These are phyloP conservation scores for Drosophila falleni DNA, from an alignment of 2,888 invertebrate species.

Conservation along the genomic window DNA sequence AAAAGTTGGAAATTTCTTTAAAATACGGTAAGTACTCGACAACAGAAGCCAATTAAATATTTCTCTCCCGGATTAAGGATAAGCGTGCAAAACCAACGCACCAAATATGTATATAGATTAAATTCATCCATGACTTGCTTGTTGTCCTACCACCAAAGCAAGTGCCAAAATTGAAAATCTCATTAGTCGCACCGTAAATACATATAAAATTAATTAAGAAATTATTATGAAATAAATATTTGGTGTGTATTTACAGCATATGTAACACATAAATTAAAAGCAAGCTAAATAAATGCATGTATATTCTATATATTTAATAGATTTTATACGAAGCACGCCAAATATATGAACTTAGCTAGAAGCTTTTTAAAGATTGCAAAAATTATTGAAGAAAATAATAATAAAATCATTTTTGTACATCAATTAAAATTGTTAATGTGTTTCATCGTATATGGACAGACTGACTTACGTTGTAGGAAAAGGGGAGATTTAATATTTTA, in stretches of 20 bases:
- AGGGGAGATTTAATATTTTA: conserved; percentile 4
- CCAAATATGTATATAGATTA: conserved; percentile 12
- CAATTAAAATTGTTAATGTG: conserved; percentile 28
- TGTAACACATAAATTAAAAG: conserved; percentile 59
- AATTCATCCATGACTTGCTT: conserved; percentile 72
- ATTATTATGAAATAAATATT: conserved; percentile 48
- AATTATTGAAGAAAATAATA: conserved; percentile 41
- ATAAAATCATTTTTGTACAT: conserved; percentile 34
- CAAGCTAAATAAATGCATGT: conserved; percentile 53
- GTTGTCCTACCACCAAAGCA: conserved; percentile 51
- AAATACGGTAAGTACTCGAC: conserved; percentile 25
- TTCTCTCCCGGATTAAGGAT: conserved; percentile 14
- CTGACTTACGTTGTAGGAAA: conserved; percentile 42
- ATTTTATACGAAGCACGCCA: conserved; percentile 53
- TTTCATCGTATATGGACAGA: conserved; percentile 28
- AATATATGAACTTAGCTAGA: conserved; percentile 44
- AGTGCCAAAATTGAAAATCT: conserved; percentile 31
- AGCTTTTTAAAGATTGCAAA: conserved; percentile 34
- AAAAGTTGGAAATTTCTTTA: conserved; percentile 49
- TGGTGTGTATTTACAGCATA: conserved; percentile 76
- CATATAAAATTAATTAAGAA: conserved; percentile 27
- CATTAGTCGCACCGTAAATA: conserved; percentile 20
- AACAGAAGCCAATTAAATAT: conserved; percentile 14
- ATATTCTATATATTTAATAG: conserved; percentile 14
- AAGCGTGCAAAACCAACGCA: conserved; percentile 49